Percentiles rank a stretch among this genome's conserved stretches.
Evolutionary conservation across 2,113 vertebrate genomes (phyloP).

Genomic region (Periophthalmodon schlosseri): DNA sequence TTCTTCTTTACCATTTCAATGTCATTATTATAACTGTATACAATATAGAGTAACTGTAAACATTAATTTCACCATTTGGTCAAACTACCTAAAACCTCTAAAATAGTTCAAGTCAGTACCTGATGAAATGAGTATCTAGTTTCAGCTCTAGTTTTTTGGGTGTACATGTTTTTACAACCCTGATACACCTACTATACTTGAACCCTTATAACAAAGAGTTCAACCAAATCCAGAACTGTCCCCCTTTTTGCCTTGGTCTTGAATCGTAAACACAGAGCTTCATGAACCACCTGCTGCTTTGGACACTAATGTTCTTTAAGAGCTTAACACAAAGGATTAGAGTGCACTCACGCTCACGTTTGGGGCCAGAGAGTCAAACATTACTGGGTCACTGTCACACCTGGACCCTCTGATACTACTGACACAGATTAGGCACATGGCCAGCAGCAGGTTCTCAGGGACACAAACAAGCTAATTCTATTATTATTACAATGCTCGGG

Average conservation of each 20-base stretch:
- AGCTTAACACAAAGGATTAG: slow-evolving; percentile 62
- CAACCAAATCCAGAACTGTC: not conserved
- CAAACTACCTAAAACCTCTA: not conserved
- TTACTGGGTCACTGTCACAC: slow-evolving; percentile 71
- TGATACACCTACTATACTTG: not conserved
- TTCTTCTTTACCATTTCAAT: no score
- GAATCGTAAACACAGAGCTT: slow-evolving; percentile 17
- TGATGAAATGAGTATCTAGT: not conserved
- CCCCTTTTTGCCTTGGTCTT: not conserved
- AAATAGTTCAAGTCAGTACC: not conserved
- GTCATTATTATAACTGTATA: not conserved
- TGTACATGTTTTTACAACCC: not conserved
- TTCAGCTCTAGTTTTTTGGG: no score
- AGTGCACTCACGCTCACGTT: slow-evolving; percentile 50
- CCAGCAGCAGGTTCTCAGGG: not conserved
- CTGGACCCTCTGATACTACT: slow-evolving; percentile 51
- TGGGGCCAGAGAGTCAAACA: slow-evolving; percentile 57
- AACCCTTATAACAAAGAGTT: not conserved
- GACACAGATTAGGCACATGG: slow-evolving; percentile 49
- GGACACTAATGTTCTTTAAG: slow-evolving; percentile 64
- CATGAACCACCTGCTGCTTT: slow-evolving; percentile 47
- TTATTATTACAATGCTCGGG: not conserved
- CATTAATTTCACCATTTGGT: not conserved
- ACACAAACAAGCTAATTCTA: not conserved
- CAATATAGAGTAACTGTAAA: not conserved